Base-by-base conservation (phyloP, 2,888 invertebrate species). In the Trisateles emortualis region DNA sequence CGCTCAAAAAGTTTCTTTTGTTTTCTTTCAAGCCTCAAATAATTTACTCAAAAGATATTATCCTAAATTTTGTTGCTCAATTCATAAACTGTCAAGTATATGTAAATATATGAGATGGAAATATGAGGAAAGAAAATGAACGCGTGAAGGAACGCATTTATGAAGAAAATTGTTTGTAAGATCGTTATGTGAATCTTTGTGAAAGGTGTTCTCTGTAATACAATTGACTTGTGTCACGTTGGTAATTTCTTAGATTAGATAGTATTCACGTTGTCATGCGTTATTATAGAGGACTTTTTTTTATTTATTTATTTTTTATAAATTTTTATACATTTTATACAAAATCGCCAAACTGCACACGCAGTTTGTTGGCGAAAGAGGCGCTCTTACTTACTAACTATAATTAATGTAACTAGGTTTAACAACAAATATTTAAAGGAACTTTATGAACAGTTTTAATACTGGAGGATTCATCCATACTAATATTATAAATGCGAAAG, bases 81-180 rank as follows among this genome's bases (percentile, higher is more conserved):
- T 53, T 48, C 22, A 39, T 35, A 22, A 26, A 40, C 43, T 48
- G 38, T 35, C 48, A 48, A 48, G 53, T 39, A 40, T 48, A 36
- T 35, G 38, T 29, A 29, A 44, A 53, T 43, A 48, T 39, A 53
- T 35, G 44, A 22, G 32, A 43, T 41, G 39, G 39, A 41, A 30
- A 39, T 30, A 43, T 38, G 33, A 9, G 24, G 39, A 48, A 44
- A 29, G 32, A 53, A 30, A 39, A 48, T 53, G 32, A 53, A 24
- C 32, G 14, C 13, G 19, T 16, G 10, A 16, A 10, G 39, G 42
- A 19, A 49, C 35, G 40, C 11, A 49, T 45, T 41, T 30, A 45
- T 41, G 30, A 36, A n/a, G 44, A 54, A 54, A 40, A 49, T 49
- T 44, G 29, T 42, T 19, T 38, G n/a, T 24, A 30, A 50, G 13